Evolutionary conservation across 2,888 invertebrate genomes (phyloP), one percentile per base, ranked within the genome.

Genomic region (Bibio marci): DNA sequence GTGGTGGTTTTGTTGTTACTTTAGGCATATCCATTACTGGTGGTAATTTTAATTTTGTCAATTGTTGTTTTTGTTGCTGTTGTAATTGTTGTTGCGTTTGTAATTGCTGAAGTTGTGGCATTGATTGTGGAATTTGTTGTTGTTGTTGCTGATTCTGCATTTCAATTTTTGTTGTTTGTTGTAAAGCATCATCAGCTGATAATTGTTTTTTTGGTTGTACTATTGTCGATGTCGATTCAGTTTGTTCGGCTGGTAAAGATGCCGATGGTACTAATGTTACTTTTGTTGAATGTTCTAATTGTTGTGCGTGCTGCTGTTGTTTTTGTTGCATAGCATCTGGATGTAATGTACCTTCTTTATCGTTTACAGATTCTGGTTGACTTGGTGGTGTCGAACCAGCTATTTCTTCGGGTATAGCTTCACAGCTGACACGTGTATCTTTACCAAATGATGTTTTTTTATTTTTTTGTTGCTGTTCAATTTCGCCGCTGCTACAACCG

Each of bases 351-450:
- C 65, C 50, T 1, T 44, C 45, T 11, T 42, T 43, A n/a, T 46
- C 59, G 11, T 57, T 50, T 11, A 53, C 43, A 1, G 52, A 48
- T 43, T 58, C 53, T 33, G 67, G 65, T 27, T 60, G 63, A 11
- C 65, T 63, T 6, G 77, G 80, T 22, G 82, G 82, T 17, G 81
- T 81, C 59, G 80, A 72, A 7, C 75, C 75, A 19, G 72, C 73
- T 53, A 82, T 83, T 69, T 88, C 87, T 64, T 88, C 87, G 10
- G 87, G 87, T 53, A 88, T 88, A 41, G 87, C 85, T 63, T 87
- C 87, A 59, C 85, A 87, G 55, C 85, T 85, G 14, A 82, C 82
- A 48, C 83, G 71, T 72, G 77, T 76, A 59, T 81, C 83, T 60
- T 80, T 80, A 48, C 66, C 53, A 35, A 45, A 70, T 70, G 41